A percentile compares a stretch with the other conserved stretches of the same genome.
Conservation (phyloP, 1,140 invertebrate genomes). For the Zaprionus ornatus region DNA sequence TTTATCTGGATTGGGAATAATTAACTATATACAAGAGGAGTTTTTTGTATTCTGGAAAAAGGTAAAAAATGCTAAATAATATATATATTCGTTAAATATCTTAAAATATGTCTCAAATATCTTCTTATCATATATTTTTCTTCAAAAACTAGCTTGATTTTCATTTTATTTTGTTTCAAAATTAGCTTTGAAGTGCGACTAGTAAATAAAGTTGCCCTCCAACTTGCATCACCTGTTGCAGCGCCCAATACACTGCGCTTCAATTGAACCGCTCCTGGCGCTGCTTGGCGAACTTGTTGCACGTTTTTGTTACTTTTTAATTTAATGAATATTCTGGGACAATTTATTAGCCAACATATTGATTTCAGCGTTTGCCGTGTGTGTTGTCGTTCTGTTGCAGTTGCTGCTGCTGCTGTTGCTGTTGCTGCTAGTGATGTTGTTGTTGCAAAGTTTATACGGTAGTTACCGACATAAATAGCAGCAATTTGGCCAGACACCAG, state of each 20-base stretch:
- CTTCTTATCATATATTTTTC: no score
- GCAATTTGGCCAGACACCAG: constrained; percentile 83
- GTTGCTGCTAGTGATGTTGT: constrained; percentile 42
- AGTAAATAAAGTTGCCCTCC: no score
- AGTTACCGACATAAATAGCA: constrained; percentile 83
- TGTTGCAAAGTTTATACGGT: constrained; percentile 82
- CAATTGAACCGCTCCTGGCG: constrained; percentile 45
- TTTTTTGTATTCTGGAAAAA: no score
- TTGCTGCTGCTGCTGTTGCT: constrained; percentile 56
- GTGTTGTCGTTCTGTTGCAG: constrained; percentile 38
- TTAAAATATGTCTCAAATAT: no score
- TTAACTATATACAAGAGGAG: no score
- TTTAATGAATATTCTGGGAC: constrained; percentile 83
- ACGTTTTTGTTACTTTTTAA: constrained; percentile 72
- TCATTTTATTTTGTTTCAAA: no score
- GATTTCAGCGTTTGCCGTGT: constrained; percentile 81
- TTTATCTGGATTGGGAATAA: no score
- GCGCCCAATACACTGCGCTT: background rate
- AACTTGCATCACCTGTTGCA: background rate
- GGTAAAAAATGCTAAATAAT: no score
- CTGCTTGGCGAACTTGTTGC: constrained; percentile 34
- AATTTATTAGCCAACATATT: constrained; percentile 83
- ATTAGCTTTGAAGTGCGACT: no score
- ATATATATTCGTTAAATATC: no score
- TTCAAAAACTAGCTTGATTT: no score